Evolutionary conservation across 2,113 vertebrate species (phyloP), one percentile per base, ranked within the genome.

Genomic region (Oreochromis spilurus): DNA sequence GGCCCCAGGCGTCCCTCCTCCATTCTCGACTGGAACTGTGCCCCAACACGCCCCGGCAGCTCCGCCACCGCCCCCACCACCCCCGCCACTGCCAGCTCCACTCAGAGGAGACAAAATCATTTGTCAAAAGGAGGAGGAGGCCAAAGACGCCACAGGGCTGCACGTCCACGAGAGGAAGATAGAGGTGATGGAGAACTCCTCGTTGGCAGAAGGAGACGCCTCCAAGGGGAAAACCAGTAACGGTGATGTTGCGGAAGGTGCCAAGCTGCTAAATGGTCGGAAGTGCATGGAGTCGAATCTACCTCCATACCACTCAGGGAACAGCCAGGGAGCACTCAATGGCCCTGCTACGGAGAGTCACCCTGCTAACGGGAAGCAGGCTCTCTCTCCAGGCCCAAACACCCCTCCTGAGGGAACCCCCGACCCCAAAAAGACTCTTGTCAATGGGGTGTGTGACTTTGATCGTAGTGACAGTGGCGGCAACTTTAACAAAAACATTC

Each of bases 281-380:
- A 99, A 98, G 96, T 98, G 97, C 95, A 96, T 96, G 96, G 97
- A 98, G 97, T 97, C 97, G 78, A 98, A 97, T 98, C 98, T 99
- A 99, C 99, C 98, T 99, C 98, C 98, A 96, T 98, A 97, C 97
- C 97, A 98, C 99, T 99, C 99, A 99, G 99, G 99, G 98, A 99
- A 98, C 97, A 97, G 95, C 97, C 98, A 97, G 94, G 97, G 97
- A 95, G 96, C 97, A 26, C 97, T 97, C 94, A 99, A 99, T 62
- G 99, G 99, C 92, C 97, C 98, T 53, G 97, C 96, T 67, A 90
- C 92, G 84, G 97, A 98, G 96, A 94, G 96, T 92, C 95, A 95
- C 93, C 97, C 97, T 94, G 94, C 97, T 90, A 97, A 97, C 89
- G 97, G 97, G 93, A 98, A 97, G 96, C 98, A 97, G 96, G 97